These are phyloP conservation scores for Corella eumyota DNA, from an alignment of 23 tunicate genomes.

Conservation along the genomic window DNA sequence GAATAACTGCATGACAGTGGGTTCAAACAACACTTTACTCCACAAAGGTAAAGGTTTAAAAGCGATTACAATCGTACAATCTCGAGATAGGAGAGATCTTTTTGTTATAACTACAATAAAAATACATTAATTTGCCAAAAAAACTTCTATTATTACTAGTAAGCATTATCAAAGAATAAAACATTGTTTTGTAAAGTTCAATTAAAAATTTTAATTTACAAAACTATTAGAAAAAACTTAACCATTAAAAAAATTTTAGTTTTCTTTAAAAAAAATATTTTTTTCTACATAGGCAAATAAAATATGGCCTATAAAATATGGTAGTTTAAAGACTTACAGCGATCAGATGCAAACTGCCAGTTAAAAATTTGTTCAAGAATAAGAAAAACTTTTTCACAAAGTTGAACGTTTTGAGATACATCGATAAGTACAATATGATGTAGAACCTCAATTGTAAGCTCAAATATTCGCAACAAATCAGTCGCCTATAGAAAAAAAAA, in stretches of 20 bases:
- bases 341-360: conserved; percentile 36
- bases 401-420: background rate
- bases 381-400: conserved; percentile 34
- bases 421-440: conserved; percentile 7
- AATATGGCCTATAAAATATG: too few species aligned
- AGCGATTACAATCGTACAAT: conserved; percentile 12
- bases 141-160: too few species aligned
- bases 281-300: too few species aligned
- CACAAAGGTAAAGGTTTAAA: conserved; percentile 44
- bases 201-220: too few species aligned
- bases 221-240: too few species aligned
- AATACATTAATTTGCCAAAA: too few species aligned
- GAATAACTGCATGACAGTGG: conserved; percentile 15
- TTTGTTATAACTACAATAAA: background rate
- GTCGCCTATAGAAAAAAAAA: conserved; percentile 11
- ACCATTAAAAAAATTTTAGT: too few species aligned
- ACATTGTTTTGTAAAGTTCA: too few species aligned
- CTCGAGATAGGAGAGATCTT: conserved; percentile 10
- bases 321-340: conserved; percentile 3
- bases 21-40: conserved; percentile 35
- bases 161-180: too few species aligned
- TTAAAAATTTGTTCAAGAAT: conserved; percentile 37
- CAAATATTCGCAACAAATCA: conserved; percentile 35
- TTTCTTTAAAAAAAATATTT: too few species aligned
- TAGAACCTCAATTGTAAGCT: conserved; percentile 35